Evolutionary conservation across 2,888 invertebrate genomes (phyloP).

Genomic region (Pseudolycoriella hygida): DNA sequence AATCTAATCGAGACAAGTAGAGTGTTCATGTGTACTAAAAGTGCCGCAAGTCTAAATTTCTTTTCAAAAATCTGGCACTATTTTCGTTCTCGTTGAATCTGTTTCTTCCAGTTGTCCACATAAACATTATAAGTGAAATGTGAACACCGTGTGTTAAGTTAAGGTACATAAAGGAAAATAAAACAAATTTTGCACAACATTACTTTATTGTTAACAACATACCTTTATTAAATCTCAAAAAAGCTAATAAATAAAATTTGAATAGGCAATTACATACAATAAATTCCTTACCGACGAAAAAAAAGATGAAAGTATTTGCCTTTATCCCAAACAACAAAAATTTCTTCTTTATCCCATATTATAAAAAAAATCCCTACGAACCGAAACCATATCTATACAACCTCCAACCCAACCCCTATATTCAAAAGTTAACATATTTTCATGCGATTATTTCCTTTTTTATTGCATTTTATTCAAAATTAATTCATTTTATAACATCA

Average conservation of each 20-base stretch:
- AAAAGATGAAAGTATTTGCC: conserved; percentile 5
- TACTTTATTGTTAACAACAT: neutral
- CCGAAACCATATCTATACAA: neutral
- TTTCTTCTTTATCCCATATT: neutral
- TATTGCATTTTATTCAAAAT: conserved; percentile 6
- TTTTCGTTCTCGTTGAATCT: too few species aligned
- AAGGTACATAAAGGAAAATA: neutral
- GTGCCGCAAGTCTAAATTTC: too few species aligned
- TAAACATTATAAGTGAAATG: too few species aligned
- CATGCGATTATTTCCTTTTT: conserved; percentile 4
- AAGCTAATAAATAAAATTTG: conserved; percentile 5
- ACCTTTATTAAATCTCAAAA: conserved; percentile 2
- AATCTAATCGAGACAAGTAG: too few species aligned
- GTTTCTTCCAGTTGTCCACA: too few species aligned
- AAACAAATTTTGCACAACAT: neutral
- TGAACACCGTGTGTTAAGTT: too few species aligned
- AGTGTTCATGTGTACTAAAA: too few species aligned
- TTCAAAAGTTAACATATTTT: conserved; percentile 4
- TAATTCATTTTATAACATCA: conserved; percentile 5
- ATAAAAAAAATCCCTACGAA: too few species aligned
- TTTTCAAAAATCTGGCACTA: too few species aligned
- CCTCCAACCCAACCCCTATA: neutral
- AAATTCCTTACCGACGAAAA: neutral
- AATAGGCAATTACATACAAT: conserved; percentile 3
- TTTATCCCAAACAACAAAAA: neutral